phyloP scores from a whole-genome alignment of 2,888 invertebrate genomes.

The Cephus spinipes region DNA sequence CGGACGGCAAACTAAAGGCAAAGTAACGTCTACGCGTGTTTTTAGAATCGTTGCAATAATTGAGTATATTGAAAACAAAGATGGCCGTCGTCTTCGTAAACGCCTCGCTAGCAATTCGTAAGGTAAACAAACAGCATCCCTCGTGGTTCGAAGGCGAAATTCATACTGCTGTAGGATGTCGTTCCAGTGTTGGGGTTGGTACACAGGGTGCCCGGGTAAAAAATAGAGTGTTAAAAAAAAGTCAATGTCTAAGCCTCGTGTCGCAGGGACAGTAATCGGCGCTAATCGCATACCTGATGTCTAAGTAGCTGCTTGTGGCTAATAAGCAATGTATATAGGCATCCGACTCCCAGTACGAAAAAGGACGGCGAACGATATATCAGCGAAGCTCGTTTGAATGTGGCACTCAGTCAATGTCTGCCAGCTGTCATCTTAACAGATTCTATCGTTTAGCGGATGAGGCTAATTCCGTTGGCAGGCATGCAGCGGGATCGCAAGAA shows the following conservation, averaged over 20 bases:
- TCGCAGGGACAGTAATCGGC: slow-evolving; percentile 1
- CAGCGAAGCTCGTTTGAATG: slow-evolving; percentile 1
- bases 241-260: neutral
- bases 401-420: slow-evolving; percentile 9
- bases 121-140: neutral
- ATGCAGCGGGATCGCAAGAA: slow-evolving; percentile 13
- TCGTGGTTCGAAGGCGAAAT: neutral
- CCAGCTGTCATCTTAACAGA: slow-evolving; percentile 24
- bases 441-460: slow-evolving; percentile 25
- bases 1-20: neutral
- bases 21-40: neutral
- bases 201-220: neutral
- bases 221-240: neutral
- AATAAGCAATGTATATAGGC: neutral
- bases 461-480: slow-evolving; percentile 18
- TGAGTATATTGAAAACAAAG: neutral
- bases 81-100: neutral
- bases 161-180: neutral
- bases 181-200: neutral
- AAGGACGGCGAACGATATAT: slow-evolving; percentile 4
- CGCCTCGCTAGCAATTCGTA: neutral
- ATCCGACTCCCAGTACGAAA: neutral
- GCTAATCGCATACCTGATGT: neutral
- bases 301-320: slow-evolving; percentile 5
- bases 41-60: neutral